phyloP scores from a whole-genome alignment of 2,888 invertebrate genomes.

The Troilus luridus region DNA sequence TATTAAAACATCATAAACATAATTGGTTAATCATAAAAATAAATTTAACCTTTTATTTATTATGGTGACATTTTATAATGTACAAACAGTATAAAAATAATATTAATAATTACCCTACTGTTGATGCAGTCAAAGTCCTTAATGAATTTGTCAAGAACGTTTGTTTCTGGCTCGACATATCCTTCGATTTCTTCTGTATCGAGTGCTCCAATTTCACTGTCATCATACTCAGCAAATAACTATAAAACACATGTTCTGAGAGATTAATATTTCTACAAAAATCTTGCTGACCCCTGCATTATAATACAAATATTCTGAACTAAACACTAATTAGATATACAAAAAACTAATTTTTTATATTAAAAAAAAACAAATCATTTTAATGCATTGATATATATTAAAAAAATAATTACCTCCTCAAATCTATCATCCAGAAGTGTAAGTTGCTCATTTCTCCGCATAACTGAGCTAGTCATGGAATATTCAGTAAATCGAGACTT shows the following conservation, averaged over 20 bases:
- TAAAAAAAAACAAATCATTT: too few species aligned
- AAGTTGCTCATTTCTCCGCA: conserved; percentile 86
- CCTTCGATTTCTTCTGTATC: conserved; percentile 93
- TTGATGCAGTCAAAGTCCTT: conserved; percentile 40
- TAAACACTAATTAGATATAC: too few species aligned
- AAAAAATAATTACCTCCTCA: conserved; percentile 78
- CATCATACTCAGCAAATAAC: conserved; percentile 88
- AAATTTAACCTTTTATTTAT: conserved; percentile 2
- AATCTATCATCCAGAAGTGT: conserved; percentile 88
- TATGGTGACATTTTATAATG: not conserved
- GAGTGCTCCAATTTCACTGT: conserved; percentile 89
- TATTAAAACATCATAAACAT: not conserved
- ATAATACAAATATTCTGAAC: too few species aligned
- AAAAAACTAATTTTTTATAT: too few species aligned
- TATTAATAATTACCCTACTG: conserved; percentile 1
- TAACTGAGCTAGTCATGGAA: conserved; percentile 93
- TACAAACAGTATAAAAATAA: not conserved
- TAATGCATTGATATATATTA: too few species aligned
- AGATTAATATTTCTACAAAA: not conserved
- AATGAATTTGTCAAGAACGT: conserved; percentile 36
- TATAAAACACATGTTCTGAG: conserved; percentile 67
- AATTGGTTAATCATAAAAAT: not conserved
- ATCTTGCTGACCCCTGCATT: too few species aligned
- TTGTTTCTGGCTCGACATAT: conserved; percentile 77
- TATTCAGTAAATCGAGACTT: conserved; percentile 93